Evolutionary conservation across 2,797 vertebrate species (phyloP), one percentile per base, ranked within the genome.

Genomic region (Myotis planiceps): DNA sequence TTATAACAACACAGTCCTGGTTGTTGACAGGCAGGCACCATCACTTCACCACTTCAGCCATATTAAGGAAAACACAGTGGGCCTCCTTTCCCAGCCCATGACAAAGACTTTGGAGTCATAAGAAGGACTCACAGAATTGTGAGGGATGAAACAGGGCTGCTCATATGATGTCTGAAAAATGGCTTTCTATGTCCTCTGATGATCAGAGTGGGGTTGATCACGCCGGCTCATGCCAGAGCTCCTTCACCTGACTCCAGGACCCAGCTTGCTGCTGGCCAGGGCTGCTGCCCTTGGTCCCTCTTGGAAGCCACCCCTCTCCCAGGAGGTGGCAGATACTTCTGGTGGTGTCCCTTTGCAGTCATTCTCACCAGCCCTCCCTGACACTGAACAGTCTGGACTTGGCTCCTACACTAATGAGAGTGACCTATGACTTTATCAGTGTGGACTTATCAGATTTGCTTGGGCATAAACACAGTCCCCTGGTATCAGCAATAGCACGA

Each of bases 191-290:
- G 32, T 72, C 81, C 72, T 80, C 42, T 27, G 13, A 42, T 27
- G 25, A 23, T 6, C 1, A 32, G n/a, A 14, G 1, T 8, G 9
- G 27, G 15, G 6, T 10, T 60, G 7, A 13, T 29, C 23, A 39
- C 2, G 3, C 14, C 0, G 2, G 14, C 60, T 71, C 60, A 5
- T 60, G 12, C 39, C 6, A 14, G 21, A 32, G 3, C 5, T 0
- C 66, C 18, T 55, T 76, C 27, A 8, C 32, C 19, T 51, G 39
- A 66, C 49, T 66, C 13, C 2, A 45, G 49, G 68, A 18, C 21
- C 66, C 34, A 88, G 49, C 0, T 37, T 14, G 34, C 27, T 18
- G 15, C 42, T 53, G 0, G 39, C 37, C 10, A 16, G 4, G 12
- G 15, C 42, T 8, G 27, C 14, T 45, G 39, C 2, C 37, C 27